Percentiles rank a stretch among this genome's conserved stretches.
phyloP scores from a whole-genome alignment of 2,113 vertebrate genomes.

The Hoplias malabaricus region DNA sequence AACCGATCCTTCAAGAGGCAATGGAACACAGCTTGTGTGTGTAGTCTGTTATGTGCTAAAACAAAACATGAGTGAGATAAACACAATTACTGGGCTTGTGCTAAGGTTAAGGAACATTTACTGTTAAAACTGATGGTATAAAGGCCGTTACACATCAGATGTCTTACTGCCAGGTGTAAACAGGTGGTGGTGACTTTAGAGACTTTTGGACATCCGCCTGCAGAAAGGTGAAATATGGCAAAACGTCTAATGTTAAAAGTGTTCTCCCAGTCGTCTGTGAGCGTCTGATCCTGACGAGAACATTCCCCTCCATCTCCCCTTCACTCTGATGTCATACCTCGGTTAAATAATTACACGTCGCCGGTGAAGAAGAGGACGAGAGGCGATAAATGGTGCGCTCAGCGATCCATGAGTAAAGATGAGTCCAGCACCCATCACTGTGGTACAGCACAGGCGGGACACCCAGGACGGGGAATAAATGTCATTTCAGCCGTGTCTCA shows the following conservation, averaged over 20 bases:
- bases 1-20: too few relatives aligned
- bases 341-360: not conserved
- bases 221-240: not conserved
- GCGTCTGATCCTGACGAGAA: not conserved
- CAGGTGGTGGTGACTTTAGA: too few relatives aligned
- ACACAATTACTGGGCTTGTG: too few relatives aligned
- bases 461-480: not conserved
- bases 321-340: not conserved
- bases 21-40: too few relatives aligned
- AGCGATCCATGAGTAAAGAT: not conserved
- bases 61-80: too few relatives aligned
- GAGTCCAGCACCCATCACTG: not conserved
- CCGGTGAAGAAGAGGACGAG: not conserved
- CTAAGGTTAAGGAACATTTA: too few relatives aligned
- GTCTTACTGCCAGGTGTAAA: too few relatives aligned
- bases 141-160: too few relatives aligned
- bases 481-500: not conserved
- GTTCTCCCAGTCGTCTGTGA: too few relatives aligned
- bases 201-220: too few relatives aligned
- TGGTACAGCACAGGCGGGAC: not conserved
- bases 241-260: not conserved
- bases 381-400: not conserved
- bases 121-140: too few relatives aligned
- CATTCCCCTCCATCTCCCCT: not conserved
- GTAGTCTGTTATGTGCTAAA: too few relatives aligned